These are phyloP conservation scores for Seriola rivoliana DNA, from an alignment of 2,113 vertebrate genomes.

Conservation along the genomic window DNA sequence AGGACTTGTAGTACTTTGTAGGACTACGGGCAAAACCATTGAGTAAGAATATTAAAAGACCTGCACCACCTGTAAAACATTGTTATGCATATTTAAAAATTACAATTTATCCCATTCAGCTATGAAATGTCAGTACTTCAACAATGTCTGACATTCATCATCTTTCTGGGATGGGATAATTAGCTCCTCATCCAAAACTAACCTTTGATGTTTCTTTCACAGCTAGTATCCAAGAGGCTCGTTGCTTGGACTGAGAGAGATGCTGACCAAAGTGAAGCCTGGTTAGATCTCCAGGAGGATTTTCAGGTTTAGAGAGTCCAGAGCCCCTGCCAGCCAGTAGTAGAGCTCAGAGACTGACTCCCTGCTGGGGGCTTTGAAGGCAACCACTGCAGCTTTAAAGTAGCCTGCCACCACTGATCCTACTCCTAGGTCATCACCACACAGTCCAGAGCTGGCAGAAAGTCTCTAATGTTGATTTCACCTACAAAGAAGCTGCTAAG, in stretches of 20 bases:
- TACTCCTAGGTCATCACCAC: background rate
- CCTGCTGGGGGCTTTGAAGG: conserved; percentile 45
- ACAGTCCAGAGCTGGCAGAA: background rate
- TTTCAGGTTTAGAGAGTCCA: conserved; percentile 20
- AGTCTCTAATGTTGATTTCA: conserved; percentile 20
- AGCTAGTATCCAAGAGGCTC: background rate
- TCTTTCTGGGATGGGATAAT: background rate
- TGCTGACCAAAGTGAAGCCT: conserved; percentile 5
- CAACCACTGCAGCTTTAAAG: conserved; percentile 2
- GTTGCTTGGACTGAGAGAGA: background rate
- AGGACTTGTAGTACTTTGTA: no score
- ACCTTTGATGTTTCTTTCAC: conserved; percentile 25
- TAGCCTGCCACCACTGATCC: conserved; percentile 28
- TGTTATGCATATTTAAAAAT: background rate
- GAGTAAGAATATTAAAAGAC: no score
- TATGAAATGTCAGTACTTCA: background rate
- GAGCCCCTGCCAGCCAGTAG: conserved; percentile 23
- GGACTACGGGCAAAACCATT: no score
- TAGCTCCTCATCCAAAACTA: conserved; percentile 3
- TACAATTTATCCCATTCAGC: background rate
- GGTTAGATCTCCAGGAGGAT: background rate
- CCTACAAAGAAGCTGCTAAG: background rate
- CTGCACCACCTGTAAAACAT: no score
- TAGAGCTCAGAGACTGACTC: conserved; percentile 12
- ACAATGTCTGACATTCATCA: no score